Evolutionary conservation across 2,797 vertebrate genomes (phyloP).

Genomic region (Syngnathus acus): DNA sequence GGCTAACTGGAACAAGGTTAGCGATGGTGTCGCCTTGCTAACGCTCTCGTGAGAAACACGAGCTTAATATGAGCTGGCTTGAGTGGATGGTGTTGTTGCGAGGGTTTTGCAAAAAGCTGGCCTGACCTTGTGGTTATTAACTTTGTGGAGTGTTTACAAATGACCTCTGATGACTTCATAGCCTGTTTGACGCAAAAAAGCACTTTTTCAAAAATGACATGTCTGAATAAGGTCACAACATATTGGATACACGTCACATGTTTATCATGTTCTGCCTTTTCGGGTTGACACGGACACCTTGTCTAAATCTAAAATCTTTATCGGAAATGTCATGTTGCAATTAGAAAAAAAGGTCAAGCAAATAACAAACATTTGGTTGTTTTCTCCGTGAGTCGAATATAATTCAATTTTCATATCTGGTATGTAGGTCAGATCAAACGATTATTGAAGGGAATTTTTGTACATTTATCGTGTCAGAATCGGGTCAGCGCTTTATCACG

Average conservation of each 20-base stretch:
- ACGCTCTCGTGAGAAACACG: not conserved
- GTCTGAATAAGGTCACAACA: not conserved
- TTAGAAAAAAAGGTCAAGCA: not conserved
- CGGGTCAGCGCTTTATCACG: not conserved
- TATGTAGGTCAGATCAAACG: not conserved
- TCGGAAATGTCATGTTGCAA: not conserved
- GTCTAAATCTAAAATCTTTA: not conserved
- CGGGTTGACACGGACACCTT: not conserved
- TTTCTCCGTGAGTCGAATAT: not conserved
- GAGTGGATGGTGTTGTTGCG: constrained; percentile 6
- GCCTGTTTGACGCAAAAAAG: not conserved
- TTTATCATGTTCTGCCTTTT: not conserved
- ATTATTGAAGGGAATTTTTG: not conserved
- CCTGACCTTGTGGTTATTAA: not conserved
- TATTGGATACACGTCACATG: not conserved
- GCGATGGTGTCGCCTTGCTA: constrained; percentile 15
- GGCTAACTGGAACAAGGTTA: constrained; percentile 38
- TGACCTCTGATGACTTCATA: not conserved
- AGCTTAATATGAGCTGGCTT: not conserved
- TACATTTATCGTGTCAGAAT: not conserved
- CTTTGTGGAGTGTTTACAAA: not conserved
- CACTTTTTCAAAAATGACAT: not conserved
- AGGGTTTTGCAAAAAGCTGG: not conserved
- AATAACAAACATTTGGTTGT: not conserved
- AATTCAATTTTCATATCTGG: not conserved